Evolutionary conservation across 2,888 invertebrate genomes (phyloP), one percentile per base, ranked within the genome.

Genomic region (Acanthoscelides obtectus): DNA sequence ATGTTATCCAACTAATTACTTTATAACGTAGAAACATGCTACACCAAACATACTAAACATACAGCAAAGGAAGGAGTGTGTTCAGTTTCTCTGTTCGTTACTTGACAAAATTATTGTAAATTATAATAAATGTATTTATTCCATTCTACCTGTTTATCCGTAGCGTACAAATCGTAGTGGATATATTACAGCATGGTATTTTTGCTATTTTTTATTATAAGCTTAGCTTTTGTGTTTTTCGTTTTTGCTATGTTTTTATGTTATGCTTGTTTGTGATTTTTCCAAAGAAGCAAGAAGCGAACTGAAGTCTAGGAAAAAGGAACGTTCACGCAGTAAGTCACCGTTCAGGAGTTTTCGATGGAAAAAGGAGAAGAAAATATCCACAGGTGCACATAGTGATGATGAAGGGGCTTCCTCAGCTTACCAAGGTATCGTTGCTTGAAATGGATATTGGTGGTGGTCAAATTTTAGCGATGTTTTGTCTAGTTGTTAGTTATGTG

Each of bases 291-390:
- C 83, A 78, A 79, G 82, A 76, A 78, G 80, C 72, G 85, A 85
- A 78, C 85, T 85, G 78, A 85, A 85, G 76, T 74, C 80, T 72
- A 84, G 84, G 74, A 81, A 83, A 71, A 94, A 94, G 90, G 91
- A 93, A 85, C 91, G 95, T 80, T 94, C 96, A 81, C 92, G 96
- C 83, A 96, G 96, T 89, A 96, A 96, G 89, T 96, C 96, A 82
- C 96, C 96, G 76, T 96, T 96, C 91, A 90, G 95, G 85, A 95
- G 94, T 88, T 95, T 95, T 90, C 90, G 95, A 78, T 95, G 95
- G 95, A 93, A 93, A 88, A 94, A 94, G 85, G 91, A 92, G 77
- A 89, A 91, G 86, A 86, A 88, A 78, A 87, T 87, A 84, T 77
- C 90, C 82, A 89, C 90, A 76, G 91, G 91, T 79, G 88, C 91